A percentile compares a stretch with the other conserved stretches of the same genome.
Evolutionary conservation across 2,113 vertebrate genomes (phyloP).

Genomic region (Todiramphus chloris): DNA sequence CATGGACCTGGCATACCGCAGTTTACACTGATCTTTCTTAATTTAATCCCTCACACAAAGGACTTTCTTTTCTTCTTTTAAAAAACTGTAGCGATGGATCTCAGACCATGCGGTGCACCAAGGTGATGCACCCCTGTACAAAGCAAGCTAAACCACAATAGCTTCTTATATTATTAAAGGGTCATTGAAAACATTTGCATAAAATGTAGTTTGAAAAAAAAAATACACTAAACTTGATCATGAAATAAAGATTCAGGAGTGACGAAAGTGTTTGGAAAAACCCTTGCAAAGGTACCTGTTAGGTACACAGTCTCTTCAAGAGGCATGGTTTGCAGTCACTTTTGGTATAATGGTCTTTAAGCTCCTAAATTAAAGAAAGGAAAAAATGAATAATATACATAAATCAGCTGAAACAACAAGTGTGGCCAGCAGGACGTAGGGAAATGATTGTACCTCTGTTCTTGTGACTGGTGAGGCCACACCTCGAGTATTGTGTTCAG

Average conservation of each 20-base stretch:
- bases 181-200: neutral
- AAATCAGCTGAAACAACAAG: neutral
- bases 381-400: neutral
- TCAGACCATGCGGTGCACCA: neutral
- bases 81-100: neutral
- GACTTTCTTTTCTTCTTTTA: neutral
- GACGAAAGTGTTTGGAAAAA: neutral
- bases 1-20: neutral
- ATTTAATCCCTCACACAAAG: neutral
- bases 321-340: neutral
- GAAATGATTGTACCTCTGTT: neutral
- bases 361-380: neutral
- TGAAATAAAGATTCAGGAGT: neutral
- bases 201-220: neutral
- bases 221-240: neutral
- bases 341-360: neutral
- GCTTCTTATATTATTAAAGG: neutral
- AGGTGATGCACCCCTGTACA: neutral
- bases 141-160: neutral
- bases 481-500: no score
- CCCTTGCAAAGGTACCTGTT: neutral
- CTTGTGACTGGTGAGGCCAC: neutral
- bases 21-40: neutral
- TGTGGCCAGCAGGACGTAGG: no score
- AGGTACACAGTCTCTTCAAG: neutral